Conservation (phyloP, 2,113 vertebrate genomes). For the Caloenas nicobarica region DNA sequence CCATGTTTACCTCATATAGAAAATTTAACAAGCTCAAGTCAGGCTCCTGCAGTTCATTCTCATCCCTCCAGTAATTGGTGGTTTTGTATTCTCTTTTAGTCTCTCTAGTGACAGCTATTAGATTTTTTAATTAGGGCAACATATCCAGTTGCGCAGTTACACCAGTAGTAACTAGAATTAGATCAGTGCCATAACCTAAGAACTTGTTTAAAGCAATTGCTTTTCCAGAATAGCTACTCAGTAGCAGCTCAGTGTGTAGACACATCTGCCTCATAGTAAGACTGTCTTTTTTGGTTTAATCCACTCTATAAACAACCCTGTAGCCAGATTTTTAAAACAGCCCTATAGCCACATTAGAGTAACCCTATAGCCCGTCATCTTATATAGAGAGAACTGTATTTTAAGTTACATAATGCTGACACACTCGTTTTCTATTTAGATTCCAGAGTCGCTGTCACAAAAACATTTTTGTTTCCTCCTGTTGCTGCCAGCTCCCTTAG, state of each 20-base stretch:
- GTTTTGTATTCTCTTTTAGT: background rate
- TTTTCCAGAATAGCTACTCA: background rate
- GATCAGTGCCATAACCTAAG: background rate
- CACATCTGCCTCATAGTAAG: background rate
- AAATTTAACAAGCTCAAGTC: background rate
- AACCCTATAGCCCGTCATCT: background rate
- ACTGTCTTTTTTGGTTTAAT: background rate
- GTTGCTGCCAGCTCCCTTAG: conserved; percentile 83
- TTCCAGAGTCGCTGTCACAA: conserved; percentile 81
- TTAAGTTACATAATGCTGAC: conserved; percentile 66
- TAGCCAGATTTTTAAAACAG: background rate
- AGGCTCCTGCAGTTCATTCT: background rate
- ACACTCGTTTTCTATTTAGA: conserved; percentile 79
- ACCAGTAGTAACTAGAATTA: background rate
- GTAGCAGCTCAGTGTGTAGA: background rate
- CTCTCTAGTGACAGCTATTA: background rate
- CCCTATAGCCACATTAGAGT: background rate
- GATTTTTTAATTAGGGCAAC: background rate
- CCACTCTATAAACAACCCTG: background rate
- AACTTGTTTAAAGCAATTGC: background rate
- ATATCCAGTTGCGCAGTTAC: background rate
- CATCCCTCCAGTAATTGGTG: background rate
- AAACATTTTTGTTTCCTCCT: conserved; percentile 81
- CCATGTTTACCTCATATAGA: background rate
- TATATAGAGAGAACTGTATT: conserved; percentile 39